Evolutionary conservation across 2,888 invertebrate species (phyloP), one percentile per base, ranked within the genome.

Genomic region (Tenthredo mesomela): DNA sequence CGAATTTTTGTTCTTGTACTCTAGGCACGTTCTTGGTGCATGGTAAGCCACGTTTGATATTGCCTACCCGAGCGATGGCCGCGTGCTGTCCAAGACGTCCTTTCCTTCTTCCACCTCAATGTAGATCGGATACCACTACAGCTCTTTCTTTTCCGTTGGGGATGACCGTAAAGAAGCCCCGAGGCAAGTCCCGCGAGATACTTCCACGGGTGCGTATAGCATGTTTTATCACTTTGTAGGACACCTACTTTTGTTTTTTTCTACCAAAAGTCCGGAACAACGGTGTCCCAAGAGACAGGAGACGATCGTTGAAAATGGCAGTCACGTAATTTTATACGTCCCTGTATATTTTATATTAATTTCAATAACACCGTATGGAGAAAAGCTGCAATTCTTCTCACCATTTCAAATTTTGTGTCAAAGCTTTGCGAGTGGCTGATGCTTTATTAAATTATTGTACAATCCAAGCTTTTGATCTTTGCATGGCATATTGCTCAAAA

Each of bases 141-240:
- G 40, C 73, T 73, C 43, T 73, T 71, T n/a, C 37, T 73, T 61
- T 43, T 10, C 73, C 40, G 18, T 73, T 40, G 73, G 73, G 73
- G 15, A 73, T 43, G 73, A 73, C 40, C 43, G 73, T 73, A 73
- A 43, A 73, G 43, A 73, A 73, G 40, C 73, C 73, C 43, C 9
- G n/a, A 73, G 73, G 73, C 73, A 40, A 73, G 73, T 43, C 40
- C 40, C 73, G 40, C 15, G 73, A 73, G 73, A 73, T 73, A 43
- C 73, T 73, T 73, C 43, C 43, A 43, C 40, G 40, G 73, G 73
- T 43, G 73, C 73, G 73, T 73, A 73, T 73, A 73, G 43, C 73
- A 73, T 73, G 73, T 73, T 73, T 73, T 73, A 73, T 73, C 73
- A 73, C 73, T 73, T 29, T 43, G 73, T 73, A 43, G 73, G 43